Conservation (phyloP, 2,888 invertebrate genomes). For the Stegophylla sp. region DNA sequence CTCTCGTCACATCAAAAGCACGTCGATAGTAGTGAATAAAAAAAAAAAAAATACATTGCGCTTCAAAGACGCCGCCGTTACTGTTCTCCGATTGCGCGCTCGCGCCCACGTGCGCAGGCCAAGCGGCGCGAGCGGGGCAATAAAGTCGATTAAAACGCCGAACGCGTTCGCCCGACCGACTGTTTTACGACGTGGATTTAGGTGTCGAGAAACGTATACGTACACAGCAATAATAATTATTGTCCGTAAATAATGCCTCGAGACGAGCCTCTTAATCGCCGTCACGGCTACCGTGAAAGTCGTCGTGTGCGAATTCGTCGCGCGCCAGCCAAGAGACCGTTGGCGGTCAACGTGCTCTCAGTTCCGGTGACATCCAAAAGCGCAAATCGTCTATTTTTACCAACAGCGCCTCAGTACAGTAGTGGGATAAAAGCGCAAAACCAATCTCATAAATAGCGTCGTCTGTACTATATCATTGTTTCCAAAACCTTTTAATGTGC, state of each 20-base stretch:
- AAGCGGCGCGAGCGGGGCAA: not conserved
- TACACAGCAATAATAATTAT: no score
- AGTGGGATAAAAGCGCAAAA: no score
- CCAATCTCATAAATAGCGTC: no score
- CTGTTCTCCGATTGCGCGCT: not conserved
- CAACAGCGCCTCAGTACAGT: no score
- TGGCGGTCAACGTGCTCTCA: no score
- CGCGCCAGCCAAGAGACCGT: not conserved
- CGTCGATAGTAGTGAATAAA: no score
- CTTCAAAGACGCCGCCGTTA: not conserved
- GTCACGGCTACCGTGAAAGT: not conserved
- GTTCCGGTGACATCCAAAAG: no score
- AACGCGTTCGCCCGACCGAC: not conserved
- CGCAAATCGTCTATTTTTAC: no score
- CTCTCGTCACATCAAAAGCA: no score
- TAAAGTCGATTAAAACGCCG: constrained; percentile 40
- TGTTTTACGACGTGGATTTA: constrained; percentile 27
- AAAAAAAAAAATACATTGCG: no score
- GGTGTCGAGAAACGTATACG: constrained; percentile 14
- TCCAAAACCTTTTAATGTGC: no score
- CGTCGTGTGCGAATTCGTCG: not conserved
- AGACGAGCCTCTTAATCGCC: not conserved
- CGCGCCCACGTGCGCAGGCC: not conserved
- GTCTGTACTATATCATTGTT: no score
- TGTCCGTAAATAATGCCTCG: constrained; percentile 13